A percentile compares a stretch with the other conserved stretches of the same genome.
Evolutionary conservation across 92 coral and sea anemone genomes (phyloP).

Genomic region (Scolanthus callimorphus): DNA sequence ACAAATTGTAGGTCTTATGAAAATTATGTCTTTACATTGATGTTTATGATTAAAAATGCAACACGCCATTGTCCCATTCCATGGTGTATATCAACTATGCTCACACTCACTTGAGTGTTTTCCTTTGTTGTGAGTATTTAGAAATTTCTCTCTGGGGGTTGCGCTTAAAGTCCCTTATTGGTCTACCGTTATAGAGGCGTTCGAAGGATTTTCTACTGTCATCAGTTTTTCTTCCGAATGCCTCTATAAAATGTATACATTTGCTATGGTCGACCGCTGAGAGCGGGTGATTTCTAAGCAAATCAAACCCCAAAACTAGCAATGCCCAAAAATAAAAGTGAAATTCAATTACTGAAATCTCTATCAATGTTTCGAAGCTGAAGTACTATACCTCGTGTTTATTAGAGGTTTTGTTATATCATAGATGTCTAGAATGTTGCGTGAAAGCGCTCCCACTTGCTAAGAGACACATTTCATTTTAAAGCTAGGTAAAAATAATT

Average conservation of each 20-base stretch:
- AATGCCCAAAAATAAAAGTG: neutral
- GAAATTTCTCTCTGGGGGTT: too few relatives aligned
- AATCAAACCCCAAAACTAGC: neutral
- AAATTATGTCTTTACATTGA: neutral
- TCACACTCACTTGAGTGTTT: too few relatives aligned
- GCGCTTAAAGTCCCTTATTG: too few relatives aligned
- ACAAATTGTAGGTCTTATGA: neutral
- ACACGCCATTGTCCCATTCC: neutral
- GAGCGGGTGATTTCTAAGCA: neutral
- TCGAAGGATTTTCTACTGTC: neutral
- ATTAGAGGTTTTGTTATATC: too few relatives aligned
- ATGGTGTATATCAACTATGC: neutral
- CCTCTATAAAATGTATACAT: neutral
- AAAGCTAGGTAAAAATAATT: too few relatives aligned
- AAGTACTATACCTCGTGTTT: too few relatives aligned
- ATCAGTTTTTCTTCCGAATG: neutral
- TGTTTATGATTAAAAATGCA: neutral
- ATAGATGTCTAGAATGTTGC: too few relatives aligned
- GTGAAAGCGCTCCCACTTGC: too few relatives aligned
- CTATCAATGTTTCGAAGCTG: too few relatives aligned
- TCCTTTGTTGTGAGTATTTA: too few relatives aligned
- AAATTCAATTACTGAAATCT: neutral
- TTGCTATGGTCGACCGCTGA: neutral
- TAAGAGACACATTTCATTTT: too few relatives aligned
- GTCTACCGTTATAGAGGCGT: neutral